A percentile compares a stretch with the other conserved stretches of the same genome.
phyloP scores from a whole-genome alignment of 2,888 invertebrate genomes.

The Mimas tiliae region DNA sequence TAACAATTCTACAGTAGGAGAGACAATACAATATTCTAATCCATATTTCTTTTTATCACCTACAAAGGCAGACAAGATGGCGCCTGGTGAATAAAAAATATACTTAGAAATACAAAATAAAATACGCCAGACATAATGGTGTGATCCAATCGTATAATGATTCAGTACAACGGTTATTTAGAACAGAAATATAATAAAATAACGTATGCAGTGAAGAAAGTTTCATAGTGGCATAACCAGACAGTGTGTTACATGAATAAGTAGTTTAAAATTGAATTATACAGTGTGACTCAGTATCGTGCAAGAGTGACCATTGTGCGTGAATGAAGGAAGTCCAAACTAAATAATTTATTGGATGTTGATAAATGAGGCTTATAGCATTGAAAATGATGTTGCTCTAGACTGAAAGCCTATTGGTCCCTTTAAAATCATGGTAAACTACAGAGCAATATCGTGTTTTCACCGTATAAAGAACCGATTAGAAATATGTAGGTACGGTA shows the following conservation, averaged over 20 bases:
- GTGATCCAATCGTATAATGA: constrained; percentile 13
- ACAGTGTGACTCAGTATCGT: neutral
- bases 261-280: neutral
- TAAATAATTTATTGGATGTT: too few species aligned
- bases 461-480: too few species aligned
- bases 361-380: too few species aligned
- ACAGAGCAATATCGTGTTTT: too few species aligned
- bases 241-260: constrained; percentile 2
- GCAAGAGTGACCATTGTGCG: neutral
- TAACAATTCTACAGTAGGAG: neutral
- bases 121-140: neutral
- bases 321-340: neutral
- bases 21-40: neutral
- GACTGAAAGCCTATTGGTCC: too few species aligned
- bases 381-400: too few species aligned
- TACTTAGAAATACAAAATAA: neutral
- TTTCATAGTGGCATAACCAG: constrained; percentile 18
- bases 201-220: constrained; percentile 21
- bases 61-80: neutral
- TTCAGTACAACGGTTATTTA: constrained; percentile 16
- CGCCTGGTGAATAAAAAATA: neutral
- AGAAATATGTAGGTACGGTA: too few species aligned
- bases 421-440: too few species aligned
- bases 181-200: constrained; percentile 22
- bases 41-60: neutral